Percentiles rank a stretch among this genome's conserved stretches.
phyloP scores from a whole-genome alignment of 1,140 invertebrate genomes.

The Rhyzopertha dominica region DNA sequence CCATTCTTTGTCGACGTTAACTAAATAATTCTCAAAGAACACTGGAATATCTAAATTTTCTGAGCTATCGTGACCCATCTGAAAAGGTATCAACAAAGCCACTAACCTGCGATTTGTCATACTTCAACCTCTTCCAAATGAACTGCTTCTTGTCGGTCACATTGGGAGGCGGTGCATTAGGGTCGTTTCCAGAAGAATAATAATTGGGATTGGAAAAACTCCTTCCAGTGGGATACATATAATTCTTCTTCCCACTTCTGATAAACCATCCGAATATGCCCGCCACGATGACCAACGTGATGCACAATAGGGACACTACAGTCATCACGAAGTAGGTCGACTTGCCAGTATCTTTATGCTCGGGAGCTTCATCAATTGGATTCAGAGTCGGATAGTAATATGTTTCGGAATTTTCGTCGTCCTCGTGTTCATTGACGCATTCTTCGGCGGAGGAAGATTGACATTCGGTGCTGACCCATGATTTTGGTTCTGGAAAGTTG shows the following conservation, averaged over 20 bases:
- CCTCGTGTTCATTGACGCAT: conserved; percentile 42
- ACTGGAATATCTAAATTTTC: too few species aligned
- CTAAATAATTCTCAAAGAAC: too few species aligned
- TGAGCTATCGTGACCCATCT: too few species aligned
- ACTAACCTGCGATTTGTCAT: conserved; percentile 62
- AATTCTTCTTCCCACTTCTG: conserved; percentile 56
- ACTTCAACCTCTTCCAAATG: conserved; percentile 66
- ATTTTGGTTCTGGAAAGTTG: conserved; percentile 44
- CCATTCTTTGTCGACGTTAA: too few species aligned
- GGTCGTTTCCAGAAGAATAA: conserved; percentile 52
- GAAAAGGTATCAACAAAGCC: too few species aligned
- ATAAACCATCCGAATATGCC: conserved; percentile 53
- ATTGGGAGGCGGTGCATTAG: conserved; percentile 34
- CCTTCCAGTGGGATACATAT: conserved; percentile 54
- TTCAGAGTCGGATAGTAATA: conserved; percentile 15
- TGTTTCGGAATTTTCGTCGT: conserved; percentile 41
- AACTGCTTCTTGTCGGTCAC: conserved; percentile 56
- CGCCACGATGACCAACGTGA: conserved; percentile 45
- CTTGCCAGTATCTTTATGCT: conserved; percentile 10
- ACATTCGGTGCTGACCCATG: conserved; percentile 41
- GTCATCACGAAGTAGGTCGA: conserved; percentile 31
- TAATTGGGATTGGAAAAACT: conserved; percentile 78
- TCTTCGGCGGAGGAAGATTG: too few species aligned
- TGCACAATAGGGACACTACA: conserved; percentile 42
- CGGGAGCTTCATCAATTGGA: conserved; percentile 20